Base-by-base conservation (phyloP, 2,797 vertebrate genomes). In the Gastrophryne carolinensis region DNA sequence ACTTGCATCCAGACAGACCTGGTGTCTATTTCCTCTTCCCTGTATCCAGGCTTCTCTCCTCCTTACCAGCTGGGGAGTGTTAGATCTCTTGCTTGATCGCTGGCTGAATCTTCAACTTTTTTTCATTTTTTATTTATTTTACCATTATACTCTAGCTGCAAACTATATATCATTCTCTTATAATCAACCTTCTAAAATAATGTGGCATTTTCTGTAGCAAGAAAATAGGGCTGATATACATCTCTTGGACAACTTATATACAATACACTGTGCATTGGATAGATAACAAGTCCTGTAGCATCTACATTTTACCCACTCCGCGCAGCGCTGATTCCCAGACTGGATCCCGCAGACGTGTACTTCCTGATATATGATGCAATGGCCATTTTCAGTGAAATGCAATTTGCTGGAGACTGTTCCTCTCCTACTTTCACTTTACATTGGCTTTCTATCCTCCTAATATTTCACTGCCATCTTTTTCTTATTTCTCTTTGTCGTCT, bases 1-100 rank as follows among this genome's bases (percentile, higher is more conserved):
- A 89, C 89, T 92, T 92, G 90, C 92, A 93, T 92, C 90, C 89
- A 90, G 87, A 87, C 86, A 88, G 89, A 84, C 89, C 84, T 84
- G 21, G 50, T 58, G 44, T 47, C 44, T 19, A 17, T 30, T 65
- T 19, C 21, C 47, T 32, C 19, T 57, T 37, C 35, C 23, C 60
- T 58, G 37, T n/a, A 50, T 58, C 54, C 30, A 27, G 15, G 12
- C 32, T 50, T 37, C 26, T 39, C 13, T 29, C 17, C 50, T 32
- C 12, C 37, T 29, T 26, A 13, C 26, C 35, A 29, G n/a, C 23
- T 19, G 3, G 27, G 8, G 13, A 50, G 32, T n/a, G n/a, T n/a
- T n/a, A n/a, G n/a, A n/a, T n/a, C n/a, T n/a, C n/a, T n/a, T n/a
- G n/a, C n/a, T n/a, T n/a, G n/a, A n/a, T n/a, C n/a, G n/a, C n/a